Percentiles rank a stretch among this genome's conserved stretches.
phyloP scores from a whole-genome alignment of 2,888 invertebrate species.

The Pseudococcus jackbeardsleyi region DNA sequence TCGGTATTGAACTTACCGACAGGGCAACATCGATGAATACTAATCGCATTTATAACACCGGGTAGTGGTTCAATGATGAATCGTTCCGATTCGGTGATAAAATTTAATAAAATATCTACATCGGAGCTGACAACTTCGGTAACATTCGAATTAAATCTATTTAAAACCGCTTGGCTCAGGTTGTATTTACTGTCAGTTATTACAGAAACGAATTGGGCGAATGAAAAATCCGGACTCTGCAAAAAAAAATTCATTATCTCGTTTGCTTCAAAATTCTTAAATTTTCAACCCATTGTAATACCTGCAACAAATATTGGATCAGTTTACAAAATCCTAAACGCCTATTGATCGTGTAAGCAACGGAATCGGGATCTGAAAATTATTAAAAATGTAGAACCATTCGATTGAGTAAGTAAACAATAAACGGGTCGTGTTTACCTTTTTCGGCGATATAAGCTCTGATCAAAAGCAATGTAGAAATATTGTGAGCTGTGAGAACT shows the following conservation, averaged over 20 bases:
- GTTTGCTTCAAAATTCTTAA: background rate
- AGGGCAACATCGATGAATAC: constrained; percentile 70
- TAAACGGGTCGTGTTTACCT: background rate
- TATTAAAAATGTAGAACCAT: background rate
- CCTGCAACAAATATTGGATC: constrained; percentile 51
- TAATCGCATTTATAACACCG: constrained; percentile 65
- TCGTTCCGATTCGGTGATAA: constrained; percentile 77
- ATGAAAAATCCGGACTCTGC: constrained; percentile 83
- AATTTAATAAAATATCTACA: constrained; percentile 74
- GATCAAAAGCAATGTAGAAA: constrained; percentile 49
- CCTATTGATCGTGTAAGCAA: constrained; percentile 67
- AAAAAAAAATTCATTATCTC: constrained; percentile 67
- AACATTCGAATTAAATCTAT: constrained; percentile 76
- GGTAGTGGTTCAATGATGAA: constrained; percentile 76
- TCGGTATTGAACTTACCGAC: constrained; percentile 72
- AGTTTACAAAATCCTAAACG: constrained; percentile 68
- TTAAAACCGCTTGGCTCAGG: constrained; percentile 74
- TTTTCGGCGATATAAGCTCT: constrained; percentile 59
- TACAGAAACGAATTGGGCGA: constrained; percentile 77
- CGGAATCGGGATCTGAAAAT: constrained; percentile 48
- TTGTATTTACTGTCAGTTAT: constrained; percentile 77
- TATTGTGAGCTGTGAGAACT: constrained; percentile 60
- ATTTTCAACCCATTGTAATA: background rate
- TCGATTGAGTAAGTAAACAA: background rate
- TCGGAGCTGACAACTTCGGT: constrained; percentile 75